phyloP scores from a whole-genome alignment of 2,888 invertebrate species.

The Abrostola tripartita region DNA sequence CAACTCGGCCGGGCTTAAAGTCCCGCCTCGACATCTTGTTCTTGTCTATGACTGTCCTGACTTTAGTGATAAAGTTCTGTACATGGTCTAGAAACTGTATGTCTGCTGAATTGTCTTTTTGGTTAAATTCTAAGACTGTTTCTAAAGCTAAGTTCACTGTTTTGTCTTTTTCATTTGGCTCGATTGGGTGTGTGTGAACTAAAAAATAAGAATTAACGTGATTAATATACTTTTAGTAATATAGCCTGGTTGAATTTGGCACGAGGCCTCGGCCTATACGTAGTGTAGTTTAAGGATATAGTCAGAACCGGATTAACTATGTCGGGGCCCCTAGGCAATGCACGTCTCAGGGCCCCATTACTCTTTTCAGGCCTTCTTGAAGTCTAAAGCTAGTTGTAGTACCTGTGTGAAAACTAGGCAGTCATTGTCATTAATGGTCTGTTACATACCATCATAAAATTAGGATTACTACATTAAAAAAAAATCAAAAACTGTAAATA shows the following conservation, averaged over 20 bases:
- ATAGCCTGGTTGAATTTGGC: not conserved
- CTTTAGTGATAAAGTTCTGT: constrained; percentile 59
- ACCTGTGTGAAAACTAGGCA: too few relatives aligned
- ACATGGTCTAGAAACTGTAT: constrained; percentile 63
- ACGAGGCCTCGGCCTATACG: not conserved
- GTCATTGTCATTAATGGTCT: too few relatives aligned
- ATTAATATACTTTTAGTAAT: not conserved
- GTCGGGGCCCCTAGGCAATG: too few relatives aligned
- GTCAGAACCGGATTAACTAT: too few relatives aligned
- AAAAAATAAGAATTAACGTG: not conserved
- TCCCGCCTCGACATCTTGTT: constrained; percentile 22
- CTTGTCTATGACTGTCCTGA: constrained; percentile 54
- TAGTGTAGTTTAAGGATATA: too few relatives aligned
- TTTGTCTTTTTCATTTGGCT: constrained; percentile 22
- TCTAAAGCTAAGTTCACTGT: constrained; percentile 71
- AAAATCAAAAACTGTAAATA: too few relatives aligned
- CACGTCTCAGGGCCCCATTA: too few relatives aligned
- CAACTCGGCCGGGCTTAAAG: not conserved
- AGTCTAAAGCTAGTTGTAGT: too few relatives aligned
- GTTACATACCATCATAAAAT: too few relatives aligned
- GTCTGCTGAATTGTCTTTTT: constrained; percentile 58
- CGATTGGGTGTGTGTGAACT: not conserved
- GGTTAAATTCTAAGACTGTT: constrained; percentile 70
- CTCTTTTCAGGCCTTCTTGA: too few relatives aligned
- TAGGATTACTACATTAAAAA: too few relatives aligned